Base-by-base conservation (phyloP, 1,140 invertebrate species). In the Drosophila quadrilineata region DNA sequence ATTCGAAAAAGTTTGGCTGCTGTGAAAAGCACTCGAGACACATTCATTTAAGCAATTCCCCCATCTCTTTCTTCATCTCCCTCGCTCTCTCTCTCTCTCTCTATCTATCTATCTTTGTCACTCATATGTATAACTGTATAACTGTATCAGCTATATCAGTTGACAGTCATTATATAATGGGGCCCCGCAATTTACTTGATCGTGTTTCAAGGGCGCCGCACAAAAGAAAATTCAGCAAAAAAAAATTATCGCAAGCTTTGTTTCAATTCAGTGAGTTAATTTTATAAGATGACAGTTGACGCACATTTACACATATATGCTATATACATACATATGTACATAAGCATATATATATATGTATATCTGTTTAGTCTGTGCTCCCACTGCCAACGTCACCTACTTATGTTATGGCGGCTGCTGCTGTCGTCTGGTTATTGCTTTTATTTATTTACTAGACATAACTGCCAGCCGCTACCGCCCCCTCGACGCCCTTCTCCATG, bases 391-490 rank as follows among this genome's bases (percentile, higher is more conserved):
- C 10, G 36, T 68, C 71, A 58, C 69, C 75, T 71, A 64, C 64
- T 82, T 71, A 68, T 40, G 64, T 82, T 71, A 68, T 40, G 64
- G 28, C 41, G 63, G 28, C 57, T 26, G 58, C 50, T 68, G 53
- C 57, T 63, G 75, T 53, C 35, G 52, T 43, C 76, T 77, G 77
- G 69, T 82, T 82, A 84, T 82, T 77, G 77, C 73, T 82, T 82
- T 82, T 82, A 82, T 82, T 82, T 82, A 82, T 82, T 82, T 66
- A 82, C 77, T 80, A 75, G 75, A 79, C 75, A 79, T 77, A 70
- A 70, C 69, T 71, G 73, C 53, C 33, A 60, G 36, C 50, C 43
- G 14, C 26, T 3, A 16, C 24, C 10, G 5, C 24, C 17, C 21
- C 10, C 3, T 6, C 3, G 0, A 21, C 6, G 12, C 12, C 9